Evolutionary conservation across 2,113 vertebrate species (phyloP).

Genomic region (Calidris pugnax): DNA sequence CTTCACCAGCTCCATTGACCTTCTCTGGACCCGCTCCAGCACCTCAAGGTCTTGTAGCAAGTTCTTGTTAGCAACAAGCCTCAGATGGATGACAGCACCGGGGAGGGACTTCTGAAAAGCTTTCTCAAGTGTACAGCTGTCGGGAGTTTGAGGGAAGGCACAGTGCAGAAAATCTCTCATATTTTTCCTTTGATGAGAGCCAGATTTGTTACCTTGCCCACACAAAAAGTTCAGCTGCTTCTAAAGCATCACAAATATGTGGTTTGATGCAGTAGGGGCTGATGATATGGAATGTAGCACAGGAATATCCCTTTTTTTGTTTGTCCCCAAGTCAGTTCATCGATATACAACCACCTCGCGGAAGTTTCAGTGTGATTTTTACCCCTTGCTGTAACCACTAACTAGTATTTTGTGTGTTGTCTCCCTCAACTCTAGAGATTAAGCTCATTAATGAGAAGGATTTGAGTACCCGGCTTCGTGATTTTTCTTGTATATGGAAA

Average conservation of each 20-base stretch:
- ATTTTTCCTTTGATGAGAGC: neutral
- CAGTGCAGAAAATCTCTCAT: fast-evolving
- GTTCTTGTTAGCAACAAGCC: neutral
- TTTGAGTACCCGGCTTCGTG: neutral
- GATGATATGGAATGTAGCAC: fast-evolving
- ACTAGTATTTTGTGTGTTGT: neutral
- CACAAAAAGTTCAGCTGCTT: fast-evolving
- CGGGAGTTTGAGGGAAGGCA: neutral
- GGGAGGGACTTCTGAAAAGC: neutral
- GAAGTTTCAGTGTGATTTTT: neutral
- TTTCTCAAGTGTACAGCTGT: neutral
- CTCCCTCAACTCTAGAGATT: neutral
- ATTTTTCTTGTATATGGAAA: neutral
- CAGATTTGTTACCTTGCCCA: neutral
- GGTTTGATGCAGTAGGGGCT: neutral
- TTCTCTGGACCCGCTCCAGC: neutral
- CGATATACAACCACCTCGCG: fast-evolving
- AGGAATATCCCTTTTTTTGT: neutral
- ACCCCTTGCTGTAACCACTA: too few species aligned
- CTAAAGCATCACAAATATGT: too few species aligned
- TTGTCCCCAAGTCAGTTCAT: neutral
- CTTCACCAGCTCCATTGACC: neutral
- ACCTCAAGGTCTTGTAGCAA: neutral
- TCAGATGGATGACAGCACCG: fast-evolving
- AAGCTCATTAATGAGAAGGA: fast-evolving